These are phyloP conservation scores for Oryzias javanicus DNA, from an alignment of 2,113 vertebrate genomes.

Conservation along the genomic window DNA sequence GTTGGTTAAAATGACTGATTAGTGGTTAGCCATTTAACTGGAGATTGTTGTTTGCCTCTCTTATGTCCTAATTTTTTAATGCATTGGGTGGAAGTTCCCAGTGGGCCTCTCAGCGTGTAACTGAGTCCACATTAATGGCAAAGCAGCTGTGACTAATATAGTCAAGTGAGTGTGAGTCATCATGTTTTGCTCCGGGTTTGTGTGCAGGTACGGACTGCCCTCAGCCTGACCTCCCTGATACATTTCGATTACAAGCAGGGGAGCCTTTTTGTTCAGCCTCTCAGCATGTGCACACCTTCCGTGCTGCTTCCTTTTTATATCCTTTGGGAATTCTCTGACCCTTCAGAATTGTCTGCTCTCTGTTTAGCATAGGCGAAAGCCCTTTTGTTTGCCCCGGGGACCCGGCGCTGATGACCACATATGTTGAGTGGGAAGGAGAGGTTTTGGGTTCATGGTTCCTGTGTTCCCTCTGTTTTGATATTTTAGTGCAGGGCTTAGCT, in stretches of 20 bases:
- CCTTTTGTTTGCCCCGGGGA: slow-evolving; percentile 30
- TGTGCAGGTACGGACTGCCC: slow-evolving; percentile 18
- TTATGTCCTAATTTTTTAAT: slow-evolving; percentile 3
- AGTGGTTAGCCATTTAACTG: background rate
- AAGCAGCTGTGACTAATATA: slow-evolving; percentile 17
- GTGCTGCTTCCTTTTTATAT: slow-evolving; percentile 11
- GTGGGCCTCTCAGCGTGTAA: background rate
- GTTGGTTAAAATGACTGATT: too few species aligned
- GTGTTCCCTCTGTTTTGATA: slow-evolving; percentile 51
- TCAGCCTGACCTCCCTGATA: slow-evolving; percentile 19
- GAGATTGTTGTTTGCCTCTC: slow-evolving; percentile 3
- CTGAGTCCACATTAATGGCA: slow-evolving; percentile 4
- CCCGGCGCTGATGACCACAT: slow-evolving; percentile 14
- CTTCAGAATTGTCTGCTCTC: slow-evolving; percentile 27
- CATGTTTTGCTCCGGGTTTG: slow-evolving; percentile 14
- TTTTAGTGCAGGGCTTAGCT: slow-evolving; percentile 52
- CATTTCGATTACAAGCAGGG: slow-evolving; percentile 1
- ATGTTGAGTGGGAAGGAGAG: slow-evolving; percentile 1
- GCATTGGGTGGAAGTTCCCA: background rate
- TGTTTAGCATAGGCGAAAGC: slow-evolving; percentile 38
- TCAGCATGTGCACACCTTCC: slow-evolving; percentile 28
- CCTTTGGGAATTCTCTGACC: slow-evolving; percentile 30
- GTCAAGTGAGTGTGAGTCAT: slow-evolving; percentile 8
- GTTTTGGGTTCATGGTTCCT: slow-evolving; percentile 16
- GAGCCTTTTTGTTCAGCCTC: slow-evolving; percentile 36